phyloP scores from a whole-genome alignment of 1,140 invertebrate genomes.

The Luehdorfia chinensis region DNA sequence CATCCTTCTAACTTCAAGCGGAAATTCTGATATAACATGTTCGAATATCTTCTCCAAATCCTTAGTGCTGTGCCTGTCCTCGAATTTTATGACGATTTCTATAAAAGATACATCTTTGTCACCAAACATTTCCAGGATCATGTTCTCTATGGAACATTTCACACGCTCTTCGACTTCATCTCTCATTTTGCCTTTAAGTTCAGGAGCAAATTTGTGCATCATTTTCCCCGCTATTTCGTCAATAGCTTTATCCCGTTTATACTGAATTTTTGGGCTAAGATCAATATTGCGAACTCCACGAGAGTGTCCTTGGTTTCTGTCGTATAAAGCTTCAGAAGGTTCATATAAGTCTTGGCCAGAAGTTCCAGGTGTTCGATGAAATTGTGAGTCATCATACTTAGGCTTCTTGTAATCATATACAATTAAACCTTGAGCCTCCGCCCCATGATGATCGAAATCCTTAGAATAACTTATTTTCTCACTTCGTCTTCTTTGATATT shows the following conservation, averaged over 20 bases:
- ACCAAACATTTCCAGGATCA: conserved; percentile 48
- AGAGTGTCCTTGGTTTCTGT: too few relatives aligned
- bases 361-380: not conserved
- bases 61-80: conserved; percentile 33
- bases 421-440: not conserved
- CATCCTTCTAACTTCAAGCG: conserved; percentile 32
- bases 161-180: conserved; percentile 35
- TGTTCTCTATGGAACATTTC: conserved; percentile 26
- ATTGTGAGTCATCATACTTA: too few relatives aligned
- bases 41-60: conserved; percentile 49
- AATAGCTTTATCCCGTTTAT: conserved; percentile 47
- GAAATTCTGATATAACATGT: conserved; percentile 41
- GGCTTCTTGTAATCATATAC: too few relatives aligned
- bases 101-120: conserved; percentile 50
- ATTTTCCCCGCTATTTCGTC: conserved; percentile 49
- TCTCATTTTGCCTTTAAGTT: conserved; percentile 28
- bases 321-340: too few relatives aligned
- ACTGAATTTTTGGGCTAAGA: conserved; percentile 18
- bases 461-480: conserved; percentile 22
- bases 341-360: not conserved
- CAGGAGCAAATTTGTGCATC: conserved; percentile 25
- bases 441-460: not conserved
- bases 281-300: conserved; percentile 5
- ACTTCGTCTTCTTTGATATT: conserved; percentile 33
- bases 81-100: conserved; percentile 55